Evolutionary conservation across 2,113 vertebrate species (phyloP), one percentile per base, ranked within the genome.

Genomic region (Ranitomeya variabilis): DNA sequence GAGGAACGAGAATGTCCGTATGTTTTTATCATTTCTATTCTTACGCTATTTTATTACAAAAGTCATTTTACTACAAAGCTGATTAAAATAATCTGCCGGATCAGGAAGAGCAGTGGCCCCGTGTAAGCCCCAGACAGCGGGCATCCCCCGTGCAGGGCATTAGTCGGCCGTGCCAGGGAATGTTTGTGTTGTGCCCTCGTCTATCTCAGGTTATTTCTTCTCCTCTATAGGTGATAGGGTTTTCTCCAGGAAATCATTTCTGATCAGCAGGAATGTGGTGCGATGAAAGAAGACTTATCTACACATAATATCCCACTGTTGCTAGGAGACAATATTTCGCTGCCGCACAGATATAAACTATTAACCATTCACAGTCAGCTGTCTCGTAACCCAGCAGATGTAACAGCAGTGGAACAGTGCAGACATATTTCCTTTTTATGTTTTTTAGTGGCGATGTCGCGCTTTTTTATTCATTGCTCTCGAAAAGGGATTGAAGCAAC

Each of bases 281-380:
- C 55, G 59, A 52, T 54, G 31, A 66, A 31, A 79, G n/a, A n/a
- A 6, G 26, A 79, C 37, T 31, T 59, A 60, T 59, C 57, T 51
- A 31, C 85, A 52, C n/a, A 87, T 64, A 16, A 87, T 87, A 55
- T 66, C 45, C 21, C 54, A 19, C 45, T 55, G 85, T 87, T 87
- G 76, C 85, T 87, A 87, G 76, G 85, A 87, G 64, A 87, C 74
- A 19, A 78, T 67, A 14, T 83, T 67, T 69, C 18, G 21, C 81
- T n/a, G 9, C 81, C 5, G 59, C 37, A 69, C 7, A 4, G 23
- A 67, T 26, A 60, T 16, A 69, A 45, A 67, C 37, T 45, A 66
- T 87, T 80, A 86, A 66, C 73, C 69, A 26, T 64, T 79, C 57
- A 64, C 52, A 31, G 73, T 62, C 85, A 23, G 10, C 71, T 51